Percentiles rank a stretch among this genome's conserved stretches.
These are phyloP conservation scores for Pygathrix nemaeus DNA, from an alignment of 2,113 vertebrate species.

Conservation along the genomic window DNA sequence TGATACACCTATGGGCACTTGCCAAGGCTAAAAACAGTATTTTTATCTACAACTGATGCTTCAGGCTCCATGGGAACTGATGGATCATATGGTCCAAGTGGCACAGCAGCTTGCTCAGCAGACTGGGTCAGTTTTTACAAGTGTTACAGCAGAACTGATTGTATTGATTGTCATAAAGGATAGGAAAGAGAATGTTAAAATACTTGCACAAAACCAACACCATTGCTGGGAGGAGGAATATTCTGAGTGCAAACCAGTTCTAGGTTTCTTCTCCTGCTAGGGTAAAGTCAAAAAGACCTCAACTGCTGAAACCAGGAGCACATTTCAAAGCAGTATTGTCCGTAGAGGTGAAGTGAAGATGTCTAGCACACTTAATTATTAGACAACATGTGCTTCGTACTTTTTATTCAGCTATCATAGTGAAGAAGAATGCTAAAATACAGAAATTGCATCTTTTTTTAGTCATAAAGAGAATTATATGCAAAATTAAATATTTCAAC, in stretches of 20 bases:
- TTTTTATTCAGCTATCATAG: background rate
- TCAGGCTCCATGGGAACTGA: background rate
- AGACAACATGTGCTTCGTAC: background rate
- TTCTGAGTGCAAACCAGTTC: background rate
- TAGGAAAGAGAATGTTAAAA: background rate
- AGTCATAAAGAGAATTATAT: background rate
- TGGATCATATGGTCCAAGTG: background rate
- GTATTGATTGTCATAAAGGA: background rate
- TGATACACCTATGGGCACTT: background rate
- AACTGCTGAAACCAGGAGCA: background rate
- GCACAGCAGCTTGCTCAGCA: background rate
- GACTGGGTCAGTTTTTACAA: background rate
- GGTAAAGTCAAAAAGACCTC: background rate
- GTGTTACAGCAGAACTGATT: background rate
- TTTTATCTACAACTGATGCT: rapidly evolving
- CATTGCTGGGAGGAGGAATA: background rate
- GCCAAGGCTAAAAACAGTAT: background rate
- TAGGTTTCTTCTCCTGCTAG: background rate
- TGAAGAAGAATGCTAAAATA: background rate
- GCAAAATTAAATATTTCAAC: background rate
- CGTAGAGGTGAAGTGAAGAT: background rate
- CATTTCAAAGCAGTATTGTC: background rate
- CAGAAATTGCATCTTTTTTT: background rate
- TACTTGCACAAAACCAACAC: background rate
- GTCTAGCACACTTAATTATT: background rate